Base-by-base conservation (phyloP, 1,140 invertebrate genomes). In the Hylyphantes graminicola region DNA sequence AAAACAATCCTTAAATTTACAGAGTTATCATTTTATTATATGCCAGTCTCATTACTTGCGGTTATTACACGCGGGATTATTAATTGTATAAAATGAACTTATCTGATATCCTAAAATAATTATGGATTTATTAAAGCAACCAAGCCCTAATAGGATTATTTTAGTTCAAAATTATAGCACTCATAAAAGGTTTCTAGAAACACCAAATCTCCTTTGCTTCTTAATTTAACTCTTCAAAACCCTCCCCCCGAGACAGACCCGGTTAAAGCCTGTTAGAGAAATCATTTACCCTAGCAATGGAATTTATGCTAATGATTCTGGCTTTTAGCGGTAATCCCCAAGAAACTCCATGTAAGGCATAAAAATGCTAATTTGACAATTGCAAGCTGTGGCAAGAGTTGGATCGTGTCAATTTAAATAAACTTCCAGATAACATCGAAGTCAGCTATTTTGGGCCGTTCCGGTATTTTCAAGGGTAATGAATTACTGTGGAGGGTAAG, bases 281-380 rank as follows among this genome's bases (percentile, higher is more conserved):
- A 80, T 80, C 77, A 80, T 80, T 80, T 80, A 80, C 64, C 68
- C 70, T 53, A 67, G 65, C 64, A 53, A 70, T 53, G 63, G 67
- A 80, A 70, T 70, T 68, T 80, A 80, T 80, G 77, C 77, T 80
- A 80, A 80, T 80, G 54, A 50, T 15, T 15, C 7, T 8, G 54
- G 77, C 77, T 80, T 80, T 80, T 80, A 80, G 70, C 50, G 53
- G 77, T 59, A 80, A 80, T 80, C 77, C 54, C 77, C 53, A 35
- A 35, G 35, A 19, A 35, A 78, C 57, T 65, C 19, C 76, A 70
- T 80, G 77, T 70, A 19, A 9, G 65, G 77, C 54, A 80, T 80
- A 80, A 80, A 80, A 80, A 80, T 80, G 77, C 77, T 80, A 80
- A 80, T 80, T 80, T 59, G 65, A 65, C 77, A 80, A 80, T 80